phyloP scores from a whole-genome alignment of 2,113 vertebrate species.

The Piaya cayana region DNA sequence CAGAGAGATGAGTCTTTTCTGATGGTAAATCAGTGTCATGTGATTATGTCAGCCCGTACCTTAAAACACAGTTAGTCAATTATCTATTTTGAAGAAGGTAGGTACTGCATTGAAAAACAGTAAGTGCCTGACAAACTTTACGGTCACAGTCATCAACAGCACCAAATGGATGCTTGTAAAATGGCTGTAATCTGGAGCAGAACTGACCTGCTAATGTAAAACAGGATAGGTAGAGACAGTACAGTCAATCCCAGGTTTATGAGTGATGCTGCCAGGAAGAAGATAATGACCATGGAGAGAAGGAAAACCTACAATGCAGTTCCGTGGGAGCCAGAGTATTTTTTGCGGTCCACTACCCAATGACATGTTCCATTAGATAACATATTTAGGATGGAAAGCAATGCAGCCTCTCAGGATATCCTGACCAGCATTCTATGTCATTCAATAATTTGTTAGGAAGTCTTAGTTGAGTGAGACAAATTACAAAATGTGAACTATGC shows the following conservation, averaged over 20 bases:
- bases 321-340: background rate
- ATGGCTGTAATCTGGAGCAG: background rate
- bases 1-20: background rate
- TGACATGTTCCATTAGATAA: background rate
- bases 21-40: background rate
- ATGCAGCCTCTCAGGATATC: rapidly evolving
- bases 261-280: background rate
- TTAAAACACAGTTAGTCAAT: background rate
- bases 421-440: background rate
- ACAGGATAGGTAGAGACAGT: background rate
- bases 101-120: background rate
- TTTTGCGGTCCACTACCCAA: background rate
- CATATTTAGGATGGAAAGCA: background rate
- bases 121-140: background rate
- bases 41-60: background rate
- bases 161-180: background rate
- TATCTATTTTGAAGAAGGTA: background rate
- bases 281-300: background rate
- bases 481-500: background rate
- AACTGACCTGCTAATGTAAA: background rate
- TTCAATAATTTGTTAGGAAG: background rate
- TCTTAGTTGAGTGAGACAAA: background rate
- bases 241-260: background rate
- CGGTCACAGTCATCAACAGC: background rate
- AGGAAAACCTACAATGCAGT: background rate